Percentiles rank a stretch among this genome's conserved stretches.
Conservation (phyloP, 2,888 invertebrate genomes). For the Zonitis immaculata region DNA sequence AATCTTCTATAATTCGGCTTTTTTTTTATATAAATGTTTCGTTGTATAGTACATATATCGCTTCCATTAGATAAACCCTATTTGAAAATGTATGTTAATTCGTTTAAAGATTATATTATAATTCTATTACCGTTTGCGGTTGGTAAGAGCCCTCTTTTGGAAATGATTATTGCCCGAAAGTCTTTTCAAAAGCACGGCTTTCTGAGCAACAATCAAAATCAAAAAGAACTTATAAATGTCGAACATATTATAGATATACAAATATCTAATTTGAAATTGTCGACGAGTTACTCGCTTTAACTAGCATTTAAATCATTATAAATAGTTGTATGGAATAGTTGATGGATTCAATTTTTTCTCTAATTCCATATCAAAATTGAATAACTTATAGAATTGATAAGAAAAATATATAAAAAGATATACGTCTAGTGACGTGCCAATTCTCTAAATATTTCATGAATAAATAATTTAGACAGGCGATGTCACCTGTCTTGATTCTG, state of each 20-base stretch:
- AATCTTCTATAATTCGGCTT: too few species aligned
- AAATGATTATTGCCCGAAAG: constrained; percentile 51
- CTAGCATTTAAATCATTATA: constrained; percentile 15
- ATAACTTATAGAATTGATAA: too few species aligned
- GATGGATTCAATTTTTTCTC: not conserved
- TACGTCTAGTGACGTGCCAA: constrained; percentile 22
- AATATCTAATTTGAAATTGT: not conserved
- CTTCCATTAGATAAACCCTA: too few species aligned
- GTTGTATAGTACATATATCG: too few species aligned
- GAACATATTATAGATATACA: too few species aligned
- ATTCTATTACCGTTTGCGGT: not conserved
- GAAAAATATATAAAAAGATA: constrained; percentile 3
- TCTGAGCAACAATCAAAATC: constrained; percentile 54
- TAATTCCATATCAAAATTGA: too few species aligned
- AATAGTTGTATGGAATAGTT: not conserved
- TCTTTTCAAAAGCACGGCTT: constrained; percentile 47
- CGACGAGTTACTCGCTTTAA: constrained; percentile 2
- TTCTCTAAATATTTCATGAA: constrained; percentile 26
- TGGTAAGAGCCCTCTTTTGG: constrained; percentile 30
- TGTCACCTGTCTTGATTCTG: constrained; percentile 27
- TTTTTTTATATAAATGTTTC: too few species aligned
- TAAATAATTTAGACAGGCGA: constrained; percentile 29
- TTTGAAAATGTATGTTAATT: too few species aligned
- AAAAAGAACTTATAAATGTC: constrained; percentile 22
- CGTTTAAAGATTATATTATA: too few species aligned